Evolutionary conservation across 1,140 invertebrate genomes (phyloP).

Genomic region (Capitella teleta): DNA sequence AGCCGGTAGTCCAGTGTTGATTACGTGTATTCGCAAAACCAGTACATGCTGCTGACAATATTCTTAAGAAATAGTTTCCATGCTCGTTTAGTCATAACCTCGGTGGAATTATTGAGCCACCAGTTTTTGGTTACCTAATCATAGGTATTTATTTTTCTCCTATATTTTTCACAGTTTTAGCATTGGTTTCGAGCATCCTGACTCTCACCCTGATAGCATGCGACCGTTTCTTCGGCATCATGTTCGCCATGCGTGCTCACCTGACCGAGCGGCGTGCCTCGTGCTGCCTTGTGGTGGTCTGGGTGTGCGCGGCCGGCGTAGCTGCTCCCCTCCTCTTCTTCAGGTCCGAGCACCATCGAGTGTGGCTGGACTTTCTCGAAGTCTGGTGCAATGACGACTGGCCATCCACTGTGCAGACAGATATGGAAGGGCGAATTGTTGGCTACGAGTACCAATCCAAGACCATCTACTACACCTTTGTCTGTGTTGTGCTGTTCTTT

Average conservation of each 20-base stretch:
- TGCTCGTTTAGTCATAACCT: too few relatives aligned
- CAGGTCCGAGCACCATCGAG: conserved; percentile 15
- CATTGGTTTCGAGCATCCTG: conserved; percentile 44
- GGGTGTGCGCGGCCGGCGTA: conserved; percentile 39
- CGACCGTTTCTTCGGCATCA: conserved; percentile 43
- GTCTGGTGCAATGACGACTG: conserved; percentile 36
- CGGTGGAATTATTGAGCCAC: too few relatives aligned
- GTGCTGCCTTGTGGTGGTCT: conserved; percentile 42
- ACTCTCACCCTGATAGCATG: conserved; percentile 46
- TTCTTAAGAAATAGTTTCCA: too few relatives aligned
- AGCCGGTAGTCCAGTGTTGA: too few relatives aligned
- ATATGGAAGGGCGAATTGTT: neutral
- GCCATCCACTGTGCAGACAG: conserved; percentile 12
- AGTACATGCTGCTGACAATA: too few relatives aligned
- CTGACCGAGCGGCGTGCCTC: conserved; percentile 31
- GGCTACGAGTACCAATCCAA: neutral
- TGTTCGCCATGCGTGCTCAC: conserved; percentile 39
- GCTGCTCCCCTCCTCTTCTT: conserved; percentile 37
- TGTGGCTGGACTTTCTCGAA: conserved; percentile 34
- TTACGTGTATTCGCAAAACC: too few relatives aligned
- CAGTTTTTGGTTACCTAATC: too few relatives aligned
- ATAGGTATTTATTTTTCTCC: too few relatives aligned
- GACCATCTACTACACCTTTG: conserved; percentile 39
- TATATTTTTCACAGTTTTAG: conserved; percentile 31
- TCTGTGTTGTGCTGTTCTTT: conserved; percentile 44